These are phyloP conservation scores for Antennarius maculatus DNA, from an alignment of 2,797 vertebrate species.

Conservation along the genomic window DNA sequence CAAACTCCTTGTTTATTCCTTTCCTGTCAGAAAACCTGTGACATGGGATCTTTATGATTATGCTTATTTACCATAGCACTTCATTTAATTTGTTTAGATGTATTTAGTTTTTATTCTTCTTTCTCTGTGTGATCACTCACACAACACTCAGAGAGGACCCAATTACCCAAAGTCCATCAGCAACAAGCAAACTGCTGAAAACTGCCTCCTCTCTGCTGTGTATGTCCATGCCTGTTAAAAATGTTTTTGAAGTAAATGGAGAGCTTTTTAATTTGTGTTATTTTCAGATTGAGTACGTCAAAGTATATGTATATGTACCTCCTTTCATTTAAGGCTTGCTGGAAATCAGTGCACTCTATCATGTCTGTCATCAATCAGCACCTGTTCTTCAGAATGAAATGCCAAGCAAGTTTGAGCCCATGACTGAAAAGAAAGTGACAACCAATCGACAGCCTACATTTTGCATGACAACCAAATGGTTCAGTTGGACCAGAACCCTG, in stretches of 20 bases:
- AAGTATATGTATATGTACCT: slow-evolving; percentile 4
- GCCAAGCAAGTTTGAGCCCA: slow-evolving; percentile 32
- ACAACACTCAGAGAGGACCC: not conserved
- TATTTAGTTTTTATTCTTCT: slow-evolving; percentile 7
- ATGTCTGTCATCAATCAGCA: slow-evolving; percentile 61
- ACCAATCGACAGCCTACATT: slow-evolving; percentile 53
- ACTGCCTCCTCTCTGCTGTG: not conserved
- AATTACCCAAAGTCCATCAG: not conserved
- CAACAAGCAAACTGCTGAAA: not conserved
- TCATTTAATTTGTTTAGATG: too few species aligned
- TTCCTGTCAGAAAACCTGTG: not conserved
- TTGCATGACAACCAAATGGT: slow-evolving; percentile 32
- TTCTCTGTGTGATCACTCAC: not conserved
- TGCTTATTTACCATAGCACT: slow-evolving; percentile 1
- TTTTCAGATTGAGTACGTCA: too few species aligned
- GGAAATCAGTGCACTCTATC: slow-evolving; percentile 46
- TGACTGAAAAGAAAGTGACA: slow-evolving; percentile 49
- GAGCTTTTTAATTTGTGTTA: too few species aligned
- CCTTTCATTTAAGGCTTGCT: slow-evolving; percentile 27
- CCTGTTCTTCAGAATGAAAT: slow-evolving; percentile 62
- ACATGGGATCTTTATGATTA: not conserved
- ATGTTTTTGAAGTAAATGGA: too few species aligned
- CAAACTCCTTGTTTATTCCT: not conserved
- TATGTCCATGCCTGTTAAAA: not conserved
- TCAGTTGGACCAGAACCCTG: slow-evolving; percentile 33